These are phyloP conservation scores for Mnemiopsis leidyi DNA, from an alignment of 37 sponge, comb jelly and placozoan species.

Conservation along the genomic window DNA sequence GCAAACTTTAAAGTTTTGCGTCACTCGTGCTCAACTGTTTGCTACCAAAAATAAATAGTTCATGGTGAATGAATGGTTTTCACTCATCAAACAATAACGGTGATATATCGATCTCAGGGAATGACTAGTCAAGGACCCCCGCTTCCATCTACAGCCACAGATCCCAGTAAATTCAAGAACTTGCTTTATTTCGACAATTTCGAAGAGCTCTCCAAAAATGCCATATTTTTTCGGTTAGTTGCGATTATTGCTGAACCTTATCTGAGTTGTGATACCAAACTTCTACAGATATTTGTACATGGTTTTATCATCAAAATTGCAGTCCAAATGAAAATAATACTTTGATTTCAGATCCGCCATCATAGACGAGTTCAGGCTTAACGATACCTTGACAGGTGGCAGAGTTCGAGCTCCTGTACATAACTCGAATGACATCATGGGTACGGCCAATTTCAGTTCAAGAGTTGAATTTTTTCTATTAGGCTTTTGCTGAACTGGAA, in stretches of 20 bases:
- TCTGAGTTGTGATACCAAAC: too few relatives aligned
- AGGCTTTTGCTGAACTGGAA: too few relatives aligned
- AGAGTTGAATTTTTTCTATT: too few relatives aligned
- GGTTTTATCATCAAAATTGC: neutral
- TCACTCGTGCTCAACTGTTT: too few relatives aligned
- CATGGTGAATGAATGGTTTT: too few relatives aligned
- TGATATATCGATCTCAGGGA: too few relatives aligned
- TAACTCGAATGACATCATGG: slow-evolving; percentile 73
- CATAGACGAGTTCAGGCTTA: slow-evolving; percentile 86
- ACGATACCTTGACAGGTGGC: slow-evolving; percentile 76
- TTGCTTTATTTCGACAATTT: slow-evolving; percentile 34
- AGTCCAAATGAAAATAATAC: neutral
- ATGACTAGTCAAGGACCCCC: neutral
- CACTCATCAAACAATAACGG: too few relatives aligned
- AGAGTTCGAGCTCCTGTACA: slow-evolving; percentile 78
- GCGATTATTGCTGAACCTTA: too few relatives aligned
- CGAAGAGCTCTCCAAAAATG: slow-evolving; percentile 53
- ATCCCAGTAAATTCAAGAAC: neutral
- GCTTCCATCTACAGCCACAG: neutral
- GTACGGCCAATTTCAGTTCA: too few relatives aligned
- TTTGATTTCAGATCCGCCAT: slow-evolving; percentile 53
- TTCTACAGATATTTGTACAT: neutral
- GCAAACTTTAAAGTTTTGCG: too few relatives aligned
- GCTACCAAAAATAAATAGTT: too few relatives aligned
- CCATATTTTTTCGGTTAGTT: slow-evolving; percentile 25